Conservation (phyloP, 2,113 vertebrate genomes). For the Dasyprocta punctata region DNA sequence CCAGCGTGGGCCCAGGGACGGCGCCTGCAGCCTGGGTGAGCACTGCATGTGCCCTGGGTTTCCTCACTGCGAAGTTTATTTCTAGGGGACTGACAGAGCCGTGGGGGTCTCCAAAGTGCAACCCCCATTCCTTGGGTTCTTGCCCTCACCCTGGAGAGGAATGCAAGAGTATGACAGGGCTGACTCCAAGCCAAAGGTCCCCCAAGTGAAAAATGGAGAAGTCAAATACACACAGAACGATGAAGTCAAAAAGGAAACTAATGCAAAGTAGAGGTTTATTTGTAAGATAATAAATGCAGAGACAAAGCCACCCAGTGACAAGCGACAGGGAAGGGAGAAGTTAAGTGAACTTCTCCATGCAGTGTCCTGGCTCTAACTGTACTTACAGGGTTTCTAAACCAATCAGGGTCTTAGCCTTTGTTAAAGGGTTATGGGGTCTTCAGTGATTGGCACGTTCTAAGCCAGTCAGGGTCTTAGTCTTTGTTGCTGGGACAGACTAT, state of each 20-base stretch:
- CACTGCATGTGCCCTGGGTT: neutral
- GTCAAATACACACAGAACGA: neutral
- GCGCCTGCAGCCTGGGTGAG: slow-evolving; percentile 70
- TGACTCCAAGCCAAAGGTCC: neutral
- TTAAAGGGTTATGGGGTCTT: neutral
- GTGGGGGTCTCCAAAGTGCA: neutral
- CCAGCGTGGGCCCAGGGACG: slow-evolving; percentile 81
- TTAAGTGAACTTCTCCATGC: neutral
- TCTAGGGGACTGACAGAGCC: neutral
- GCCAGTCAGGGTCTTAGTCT: neutral
- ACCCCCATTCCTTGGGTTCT: neutral
- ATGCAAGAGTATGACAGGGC: neutral
- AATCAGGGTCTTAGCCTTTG: no score
- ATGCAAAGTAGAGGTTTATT: neutral
- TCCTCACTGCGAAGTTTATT: neutral
- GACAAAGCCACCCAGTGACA: neutral
- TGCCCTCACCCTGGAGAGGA: neutral
- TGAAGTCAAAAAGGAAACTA: neutral
- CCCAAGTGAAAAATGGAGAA: neutral
- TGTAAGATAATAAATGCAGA: neutral
- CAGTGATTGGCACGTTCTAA: neutral
- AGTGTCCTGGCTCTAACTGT: no score
- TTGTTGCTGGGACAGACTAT: neutral
- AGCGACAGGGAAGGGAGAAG: neutral
- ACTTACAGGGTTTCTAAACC: neutral